A percentile compares a stretch with the other conserved stretches of the same genome.
Conservation (phyloP, 1,140 invertebrate genomes). For the Lepidurus couesii region DNA sequence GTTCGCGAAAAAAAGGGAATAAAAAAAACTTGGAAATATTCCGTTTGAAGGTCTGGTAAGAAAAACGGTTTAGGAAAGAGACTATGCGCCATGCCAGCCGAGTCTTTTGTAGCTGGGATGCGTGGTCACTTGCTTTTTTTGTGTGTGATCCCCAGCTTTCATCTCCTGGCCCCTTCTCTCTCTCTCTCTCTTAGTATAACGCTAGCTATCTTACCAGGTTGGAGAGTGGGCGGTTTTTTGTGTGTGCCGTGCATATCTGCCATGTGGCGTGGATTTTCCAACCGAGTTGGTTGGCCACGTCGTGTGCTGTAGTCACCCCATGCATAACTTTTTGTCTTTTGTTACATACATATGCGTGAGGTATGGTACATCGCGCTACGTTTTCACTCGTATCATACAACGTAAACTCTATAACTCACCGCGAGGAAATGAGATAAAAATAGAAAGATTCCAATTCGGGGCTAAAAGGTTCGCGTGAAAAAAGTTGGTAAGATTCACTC, state of each 20-base stretch:
- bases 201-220: neutral
- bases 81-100: no score
- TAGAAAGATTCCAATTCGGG: no score
- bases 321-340: constrained; percentile 13
- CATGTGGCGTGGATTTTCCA: constrained; percentile 18
- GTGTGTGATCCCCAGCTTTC: no score
- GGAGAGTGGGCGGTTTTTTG: constrained; percentile 3
- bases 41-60: no score
- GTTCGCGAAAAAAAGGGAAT: no score
- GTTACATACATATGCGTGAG: constrained; percentile 1
- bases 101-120: no score
- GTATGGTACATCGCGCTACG: neutral
- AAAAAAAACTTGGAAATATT: no score
- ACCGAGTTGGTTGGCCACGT: constrained; percentile 5
- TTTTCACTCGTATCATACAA: neutral
- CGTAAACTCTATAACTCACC: neutral
- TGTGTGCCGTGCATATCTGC: neutral
- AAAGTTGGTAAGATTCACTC: no score
- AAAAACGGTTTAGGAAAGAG: no score
- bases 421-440: no score
- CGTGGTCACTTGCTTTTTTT: no score
- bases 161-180: neutral
- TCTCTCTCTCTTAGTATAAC: neutral
- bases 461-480: no score
- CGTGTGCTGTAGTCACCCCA: neutral